These are phyloP conservation scores for Ylistrum balloti DNA, from an alignment of 1,140 invertebrate species.

Conservation along the genomic window DNA sequence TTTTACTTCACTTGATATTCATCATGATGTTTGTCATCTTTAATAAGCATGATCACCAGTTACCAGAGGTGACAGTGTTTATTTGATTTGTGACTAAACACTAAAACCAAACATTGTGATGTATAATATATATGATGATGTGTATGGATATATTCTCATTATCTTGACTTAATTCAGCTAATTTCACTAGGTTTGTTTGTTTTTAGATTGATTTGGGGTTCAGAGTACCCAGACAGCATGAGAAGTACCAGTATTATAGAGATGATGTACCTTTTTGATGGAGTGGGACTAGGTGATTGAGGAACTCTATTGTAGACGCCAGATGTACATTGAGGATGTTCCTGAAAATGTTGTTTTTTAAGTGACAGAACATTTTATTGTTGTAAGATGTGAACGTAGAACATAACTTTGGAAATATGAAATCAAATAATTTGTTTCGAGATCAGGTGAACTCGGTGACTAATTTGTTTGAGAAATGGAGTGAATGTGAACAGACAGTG, in stretches of 20 bases:
- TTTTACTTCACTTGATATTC: neutral
- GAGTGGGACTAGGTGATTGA: neutral
- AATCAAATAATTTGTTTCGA: constrained; percentile 86
- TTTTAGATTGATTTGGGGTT: neutral
- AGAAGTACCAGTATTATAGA: neutral
- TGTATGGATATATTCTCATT: neutral
- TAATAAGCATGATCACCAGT: neutral
- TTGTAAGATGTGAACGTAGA: neutral
- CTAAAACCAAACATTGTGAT: neutral
- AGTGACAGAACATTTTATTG: neutral
- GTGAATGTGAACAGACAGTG: constrained; percentile 94
- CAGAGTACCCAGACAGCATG: neutral
- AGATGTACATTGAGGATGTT: neutral
- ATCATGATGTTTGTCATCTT: neutral
- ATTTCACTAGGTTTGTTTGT: neutral
- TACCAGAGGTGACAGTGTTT: neutral
- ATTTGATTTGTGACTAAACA: constrained; percentile 2
- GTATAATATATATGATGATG: neutral
- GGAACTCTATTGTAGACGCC: too few relatives aligned
- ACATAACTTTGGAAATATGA: constrained; percentile 70
- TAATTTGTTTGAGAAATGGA: constrained; percentile 94
- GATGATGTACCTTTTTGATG: neutral
- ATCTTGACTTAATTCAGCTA: neutral
- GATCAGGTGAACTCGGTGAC: constrained; percentile 93
- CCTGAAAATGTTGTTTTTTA: neutral